Base-by-base conservation (phyloP, 2,888 invertebrate species). In the Ormyrus nitidulus region DNA sequence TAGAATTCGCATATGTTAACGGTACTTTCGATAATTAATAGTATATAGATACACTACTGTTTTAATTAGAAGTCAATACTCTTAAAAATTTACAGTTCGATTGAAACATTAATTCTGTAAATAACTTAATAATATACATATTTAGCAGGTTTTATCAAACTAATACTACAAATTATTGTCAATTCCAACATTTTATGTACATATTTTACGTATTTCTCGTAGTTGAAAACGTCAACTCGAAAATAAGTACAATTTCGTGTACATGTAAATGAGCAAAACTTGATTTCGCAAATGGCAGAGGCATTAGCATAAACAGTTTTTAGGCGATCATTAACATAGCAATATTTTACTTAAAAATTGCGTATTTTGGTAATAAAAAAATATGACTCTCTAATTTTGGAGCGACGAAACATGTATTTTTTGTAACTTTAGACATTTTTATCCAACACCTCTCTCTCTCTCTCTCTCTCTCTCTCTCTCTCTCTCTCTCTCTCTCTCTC, bases 221-320 rank as follows among this genome's bases (percentile, higher is more conserved):
- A 66, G 59, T 66, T n/a, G n/a, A 11, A 44, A 10, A 59, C 58
- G 59, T 65, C 49, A 44, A 34, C 46, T 9, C 59, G 54, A 49
- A 48, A 59, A 54, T 65, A 49, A 54, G 69, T 34, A 69, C 46
- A 61, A 48, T 69, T 62, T 54, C 48, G 51, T 64, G 70, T 64
- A 62, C 58, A 19, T 19, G 19, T 19, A 70, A 62, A 49, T 48
- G 53, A 53, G 56, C 56, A 4, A 44, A 48, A 70, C 61, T 77
- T 56, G 70, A 68, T 62, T 61, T 69, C 34, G 7, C 11, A 34
- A 77, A 70, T 56, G 44, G 58, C 70, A 10, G 44, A 0, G 7
- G 10, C 64, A 77, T 77, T 77, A 70, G 8, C 70, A 77, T 77
- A 77, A 77, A 70, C 70, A 49, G 70, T 56, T 77, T 56, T 70